phyloP scores from a whole-genome alignment of 1,140 invertebrate species.

The Cydia splendana region DNA sequence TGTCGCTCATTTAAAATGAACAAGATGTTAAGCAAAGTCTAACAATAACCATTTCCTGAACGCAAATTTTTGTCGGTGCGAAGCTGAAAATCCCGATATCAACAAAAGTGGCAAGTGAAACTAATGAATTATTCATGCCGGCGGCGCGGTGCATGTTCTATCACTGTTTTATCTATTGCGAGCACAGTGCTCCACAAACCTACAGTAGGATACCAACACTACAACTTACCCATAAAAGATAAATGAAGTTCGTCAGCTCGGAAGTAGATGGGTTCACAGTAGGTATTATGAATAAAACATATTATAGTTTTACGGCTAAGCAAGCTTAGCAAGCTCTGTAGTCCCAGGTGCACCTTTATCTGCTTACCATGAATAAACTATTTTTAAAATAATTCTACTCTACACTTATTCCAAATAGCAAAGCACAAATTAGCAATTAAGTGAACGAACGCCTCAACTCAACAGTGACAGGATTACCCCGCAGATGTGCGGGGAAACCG shows the following conservation, averaged over 20 bases:
- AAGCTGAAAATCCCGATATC: slow-evolving; percentile 78
- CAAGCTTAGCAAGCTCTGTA: too few species aligned
- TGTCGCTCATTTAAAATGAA: slow-evolving; percentile 55
- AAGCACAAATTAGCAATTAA: not conserved
- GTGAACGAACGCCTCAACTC: not conserved
- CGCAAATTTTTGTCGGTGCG: slow-evolving; percentile 75
- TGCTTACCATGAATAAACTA: too few species aligned
- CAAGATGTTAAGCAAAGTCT: slow-evolving; percentile 55
- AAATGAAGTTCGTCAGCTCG: too few species aligned
- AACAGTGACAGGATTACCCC: not conserved
- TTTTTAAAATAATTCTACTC: too few species aligned
- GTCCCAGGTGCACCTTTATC: too few species aligned
- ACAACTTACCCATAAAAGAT: not conserved
- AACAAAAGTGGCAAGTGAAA: slow-evolving; percentile 79
- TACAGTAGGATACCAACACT: not conserved
- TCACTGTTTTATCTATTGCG: slow-evolving; percentile 80
- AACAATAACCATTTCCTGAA: slow-evolving; percentile 70
- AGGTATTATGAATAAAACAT: too few species aligned
- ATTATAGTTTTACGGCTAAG: too few species aligned
- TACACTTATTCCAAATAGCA: not conserved
- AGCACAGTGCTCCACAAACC: slow-evolving; percentile 35
- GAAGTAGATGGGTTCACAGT: too few species aligned
- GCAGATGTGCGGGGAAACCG: not conserved
- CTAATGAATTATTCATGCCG: slow-evolving; percentile 78
- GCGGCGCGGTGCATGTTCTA: slow-evolving; percentile 78